These are phyloP conservation scores for Belgica antarctica DNA, from an alignment of 2,888 invertebrate species.

Conservation along the genomic window DNA sequence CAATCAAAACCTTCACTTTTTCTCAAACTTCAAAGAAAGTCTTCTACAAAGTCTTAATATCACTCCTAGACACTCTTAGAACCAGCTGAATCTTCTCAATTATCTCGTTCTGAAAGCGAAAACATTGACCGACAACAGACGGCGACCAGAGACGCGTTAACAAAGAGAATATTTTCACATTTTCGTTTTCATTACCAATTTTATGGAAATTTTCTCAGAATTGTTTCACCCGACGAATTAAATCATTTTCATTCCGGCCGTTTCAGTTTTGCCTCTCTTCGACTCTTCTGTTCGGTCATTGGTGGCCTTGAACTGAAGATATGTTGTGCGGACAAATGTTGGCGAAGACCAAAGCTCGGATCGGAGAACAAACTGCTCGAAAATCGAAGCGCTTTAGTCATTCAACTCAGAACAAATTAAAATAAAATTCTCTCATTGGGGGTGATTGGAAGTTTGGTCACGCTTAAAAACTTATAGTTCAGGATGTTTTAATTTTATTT, in stretches of 20 bases:
- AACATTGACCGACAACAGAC: conserved; percentile 1
- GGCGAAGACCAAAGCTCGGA: not conserved
- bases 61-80: too few species aligned
- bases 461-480: too few species aligned
- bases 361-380: not conserved
- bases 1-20: too few species aligned
- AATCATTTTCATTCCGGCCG: conserved; percentile 15
- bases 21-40: too few species aligned
- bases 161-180: conserved; percentile 15
- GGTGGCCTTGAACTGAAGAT: conserved; percentile 21
- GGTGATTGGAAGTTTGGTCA: too few species aligned
- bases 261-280: not conserved
- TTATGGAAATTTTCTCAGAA: conserved; percentile 21
- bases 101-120: conserved; percentile 24
- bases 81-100: not conserved
- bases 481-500: too few species aligned
- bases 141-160: not conserved
- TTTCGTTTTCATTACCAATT: conserved; percentile 34
- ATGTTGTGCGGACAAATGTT: not conserved
- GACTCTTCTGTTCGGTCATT: conserved; percentile 22
- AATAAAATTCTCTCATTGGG: too few species aligned
- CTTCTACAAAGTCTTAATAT: too few species aligned
- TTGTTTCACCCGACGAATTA: conserved; percentile 21
- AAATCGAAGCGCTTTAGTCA: not conserved
- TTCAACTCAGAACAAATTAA: too few species aligned